These are phyloP conservation scores for Caiman crocodilus DNA, from an alignment of 2,797 vertebrate species.

Conservation along the genomic window DNA sequence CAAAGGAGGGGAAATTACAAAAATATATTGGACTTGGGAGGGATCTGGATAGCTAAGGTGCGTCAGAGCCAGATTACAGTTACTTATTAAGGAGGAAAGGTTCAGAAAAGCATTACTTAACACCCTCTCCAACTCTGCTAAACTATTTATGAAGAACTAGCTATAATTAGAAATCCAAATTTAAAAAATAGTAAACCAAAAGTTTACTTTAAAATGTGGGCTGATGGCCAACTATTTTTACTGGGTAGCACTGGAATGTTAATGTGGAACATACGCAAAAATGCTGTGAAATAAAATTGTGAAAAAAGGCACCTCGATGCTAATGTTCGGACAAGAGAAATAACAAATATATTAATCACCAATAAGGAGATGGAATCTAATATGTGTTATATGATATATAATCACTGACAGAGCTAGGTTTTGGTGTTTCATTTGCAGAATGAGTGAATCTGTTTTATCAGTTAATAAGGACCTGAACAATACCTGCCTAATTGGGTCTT, in stretches of 20 bases:
- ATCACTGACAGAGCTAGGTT: slow-evolving; percentile 2
- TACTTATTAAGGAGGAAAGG: slow-evolving; percentile 43
- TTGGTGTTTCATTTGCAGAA: slow-evolving; percentile 9
- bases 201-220: slow-evolving; percentile 69
- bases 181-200: slow-evolving; percentile 66
- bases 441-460: slow-evolving; percentile 27
- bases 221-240: slow-evolving; percentile 67
- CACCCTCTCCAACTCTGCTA: slow-evolving; percentile 57
- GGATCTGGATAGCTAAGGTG: slow-evolving; percentile 54
- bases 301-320: slow-evolving; percentile 36
- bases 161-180: slow-evolving; percentile 70
- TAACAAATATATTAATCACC: slow-evolving; percentile 49
- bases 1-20: slow-evolving; percentile 76
- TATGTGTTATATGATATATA: not conserved
- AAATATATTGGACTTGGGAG: slow-evolving; percentile 72
- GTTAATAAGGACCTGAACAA: slow-evolving; percentile 14
- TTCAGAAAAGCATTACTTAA: slow-evolving; percentile 52
- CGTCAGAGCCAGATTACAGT: slow-evolving; percentile 52
- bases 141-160: slow-evolving; percentile 67
- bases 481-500: not conserved
- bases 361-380: not conserved
- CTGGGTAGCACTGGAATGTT: slow-evolving; percentile 69
- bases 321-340: slow-evolving; percentile 63
- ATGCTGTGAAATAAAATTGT: slow-evolving; percentile 42
- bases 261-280: slow-evolving; percentile 60